A percentile compares a stretch with the other conserved stretches of the same genome.
Evolutionary conservation across 1,140 invertebrate species (phyloP).

Genomic region (Drosophila athabasca): DNA sequence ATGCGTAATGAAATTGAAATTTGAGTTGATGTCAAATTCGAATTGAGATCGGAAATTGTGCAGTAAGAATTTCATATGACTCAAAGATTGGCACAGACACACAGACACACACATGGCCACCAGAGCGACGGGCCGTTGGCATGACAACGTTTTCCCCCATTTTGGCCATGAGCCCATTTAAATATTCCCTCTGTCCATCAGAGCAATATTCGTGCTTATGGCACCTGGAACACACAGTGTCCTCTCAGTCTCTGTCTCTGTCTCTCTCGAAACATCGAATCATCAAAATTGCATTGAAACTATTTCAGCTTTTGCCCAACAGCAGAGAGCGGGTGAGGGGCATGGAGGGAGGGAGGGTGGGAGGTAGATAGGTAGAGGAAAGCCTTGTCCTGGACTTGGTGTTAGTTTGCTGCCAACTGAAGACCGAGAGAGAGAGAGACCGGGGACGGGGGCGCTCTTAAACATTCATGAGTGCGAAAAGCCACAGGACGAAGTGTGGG

Average conservation of each 20-base stretch:
- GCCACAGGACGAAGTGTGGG: constrained; percentile 51
- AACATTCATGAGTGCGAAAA: constrained; percentile 65
- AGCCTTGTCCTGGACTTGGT: constrained; percentile 26
- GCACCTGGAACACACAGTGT: constrained; percentile 6
- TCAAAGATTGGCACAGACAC: constrained; percentile 29
- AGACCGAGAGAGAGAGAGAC: constrained; percentile 14
- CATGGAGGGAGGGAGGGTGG: neutral
- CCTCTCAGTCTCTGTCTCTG: no score
- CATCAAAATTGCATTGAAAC: constrained; percentile 63
- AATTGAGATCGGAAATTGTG: constrained; percentile 12
- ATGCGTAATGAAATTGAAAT: constrained; percentile 23
- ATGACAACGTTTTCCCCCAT: constrained; percentile 29
- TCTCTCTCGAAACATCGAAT: constrained; percentile 44
- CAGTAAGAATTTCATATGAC: constrained; percentile 29
- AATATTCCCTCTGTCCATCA: constrained; percentile 8
- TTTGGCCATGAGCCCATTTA: constrained; percentile 21
- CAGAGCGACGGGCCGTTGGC: neutral
- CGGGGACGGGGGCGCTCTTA: constrained; percentile 11
- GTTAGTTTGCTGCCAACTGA: constrained; percentile 57
- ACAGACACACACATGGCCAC: neutral
- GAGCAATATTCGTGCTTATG: constrained; percentile 22
- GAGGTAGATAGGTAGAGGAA: neutral
- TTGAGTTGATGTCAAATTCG: constrained; percentile 12
- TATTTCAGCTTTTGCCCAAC: constrained; percentile 48
- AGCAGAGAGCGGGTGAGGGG: neutral